Evolutionary conservation across 2,113 vertebrate species (phyloP), one percentile per base, ranked within the genome.

Genomic region (Rhynchomys soricoides): DNA sequence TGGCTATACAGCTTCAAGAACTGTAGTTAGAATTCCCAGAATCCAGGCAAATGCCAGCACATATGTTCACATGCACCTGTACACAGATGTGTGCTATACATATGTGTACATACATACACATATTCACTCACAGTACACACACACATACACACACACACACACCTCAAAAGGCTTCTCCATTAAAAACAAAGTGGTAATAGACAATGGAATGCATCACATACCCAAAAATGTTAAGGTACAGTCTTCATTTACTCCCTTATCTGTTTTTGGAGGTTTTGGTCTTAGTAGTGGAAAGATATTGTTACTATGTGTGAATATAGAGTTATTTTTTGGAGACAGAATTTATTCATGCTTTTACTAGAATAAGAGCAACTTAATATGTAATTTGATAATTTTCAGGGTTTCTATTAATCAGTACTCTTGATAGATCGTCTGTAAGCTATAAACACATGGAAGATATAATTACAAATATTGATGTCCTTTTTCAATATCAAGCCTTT

Each of bases 271-370:
- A n/a, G 19, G 21, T 57, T 81, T 57, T 81, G 11, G 10, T 81
- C 21, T 5, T n/a, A 81, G 19, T 55, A 57, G 52, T 81, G 4
- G 19, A 81, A 81, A 81, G 21, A 37, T 40, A 57, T 57, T 55
- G 48, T 13, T 11, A 81, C 22, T 81, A 40, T 81, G 52, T n/a
- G 9, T 81, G 21, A 81, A 81, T 81, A 57, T 3, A 37, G 12
- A 73, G 4, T 24, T 34, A 31, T 22, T 70, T 62, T 81, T 9
- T 55, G 7, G 48, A 74, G 17, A 83, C 1, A 77, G 17, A 97
- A 96, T 52, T 91, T 40, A 93, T 75, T 93, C 91, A 52, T 31
- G 75, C 31, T 68, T 68, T 68, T 95, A 86, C 31, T 43, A 9
- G 40, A 94, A 43, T 3, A 43, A 74, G 31, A 45, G 19, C 22